Evolutionary conservation across 2,113 vertebrate genomes (phyloP).

Genomic region (Psittacus erithacus): DNA sequence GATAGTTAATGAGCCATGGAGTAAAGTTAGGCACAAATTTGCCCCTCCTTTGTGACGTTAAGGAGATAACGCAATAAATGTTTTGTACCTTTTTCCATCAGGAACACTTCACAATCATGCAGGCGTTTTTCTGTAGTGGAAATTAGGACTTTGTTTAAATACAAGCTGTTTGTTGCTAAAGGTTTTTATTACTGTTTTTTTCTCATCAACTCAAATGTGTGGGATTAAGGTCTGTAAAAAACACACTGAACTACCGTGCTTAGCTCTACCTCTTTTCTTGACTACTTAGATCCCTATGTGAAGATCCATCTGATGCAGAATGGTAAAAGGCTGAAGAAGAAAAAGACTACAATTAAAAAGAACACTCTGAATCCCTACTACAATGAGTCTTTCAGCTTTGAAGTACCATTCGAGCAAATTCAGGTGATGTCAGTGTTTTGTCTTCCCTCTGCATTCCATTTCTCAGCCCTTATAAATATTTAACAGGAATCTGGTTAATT

Average conservation of each 20-base stretch:
- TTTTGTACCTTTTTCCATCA: neutral
- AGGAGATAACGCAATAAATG: neutral
- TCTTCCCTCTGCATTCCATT: slow-evolving; percentile 33
- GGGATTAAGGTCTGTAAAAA: neutral
- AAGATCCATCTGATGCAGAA: slow-evolving; percentile 99
- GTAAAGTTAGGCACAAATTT: neutral
- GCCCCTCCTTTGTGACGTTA: neutral
- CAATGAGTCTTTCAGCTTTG: slow-evolving; percentile 99
- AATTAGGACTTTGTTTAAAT: neutral
- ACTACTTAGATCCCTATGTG: slow-evolving; percentile 91
- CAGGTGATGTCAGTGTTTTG: slow-evolving; percentile 83
- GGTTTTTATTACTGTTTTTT: neutral
- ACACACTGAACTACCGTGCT: neutral
- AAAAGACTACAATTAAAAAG: slow-evolving; percentile 99
- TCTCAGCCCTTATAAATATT: slow-evolving; percentile 53
- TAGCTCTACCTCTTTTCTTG: slow-evolving; percentile 10
- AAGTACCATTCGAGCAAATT: slow-evolving; percentile 99
- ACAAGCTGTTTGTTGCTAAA: neutral
- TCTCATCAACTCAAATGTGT: neutral
- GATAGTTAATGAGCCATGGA: neutral
- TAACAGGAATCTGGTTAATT: slow-evolving; percentile 43
- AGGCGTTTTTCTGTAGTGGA: neutral
- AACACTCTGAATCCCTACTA: slow-evolving; percentile 99
- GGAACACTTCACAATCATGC: neutral
- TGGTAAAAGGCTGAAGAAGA: slow-evolving; percentile 98